Conservation (phyloP, 1,140 invertebrate genomes). For the Atta texana region DNA sequence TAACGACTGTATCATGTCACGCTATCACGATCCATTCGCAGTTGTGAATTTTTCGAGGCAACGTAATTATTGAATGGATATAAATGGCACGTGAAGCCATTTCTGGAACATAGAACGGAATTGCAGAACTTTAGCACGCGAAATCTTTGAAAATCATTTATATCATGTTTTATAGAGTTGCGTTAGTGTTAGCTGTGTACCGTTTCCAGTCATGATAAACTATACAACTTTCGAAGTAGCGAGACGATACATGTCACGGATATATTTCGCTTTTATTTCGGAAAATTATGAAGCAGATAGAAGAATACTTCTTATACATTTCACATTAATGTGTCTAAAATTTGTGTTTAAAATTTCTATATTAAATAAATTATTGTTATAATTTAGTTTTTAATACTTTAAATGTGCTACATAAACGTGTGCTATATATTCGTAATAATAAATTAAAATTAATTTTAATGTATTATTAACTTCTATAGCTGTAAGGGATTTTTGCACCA, state of each 20-base stretch:
- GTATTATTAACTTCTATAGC: background rate
- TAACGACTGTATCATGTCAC: conserved; percentile 85
- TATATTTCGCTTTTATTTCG: conserved; percentile 2
- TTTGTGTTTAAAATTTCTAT: background rate
- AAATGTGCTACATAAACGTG: background rate
- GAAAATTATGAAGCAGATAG: conserved; percentile 26
- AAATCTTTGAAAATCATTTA: conserved; percentile 76
- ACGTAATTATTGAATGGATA: conserved; percentile 81
- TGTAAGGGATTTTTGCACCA: background rate
- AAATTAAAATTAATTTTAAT: conserved; percentile 15
- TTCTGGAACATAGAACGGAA: conserved; percentile 75
- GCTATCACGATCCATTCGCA: conserved; percentile 79
- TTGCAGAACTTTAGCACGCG: conserved; percentile 77
- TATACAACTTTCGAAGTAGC: conserved; percentile 44
- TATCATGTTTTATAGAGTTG: conserved; percentile 7
- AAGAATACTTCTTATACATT: conserved; percentile 4
- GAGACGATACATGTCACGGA: conserved; percentile 37
- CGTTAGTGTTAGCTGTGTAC: conserved; percentile 17
- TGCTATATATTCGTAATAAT: background rate
- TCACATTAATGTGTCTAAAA: conserved; percentile 30
- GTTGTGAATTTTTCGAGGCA: conserved; percentile 77
- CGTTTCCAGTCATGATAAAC: conserved; percentile 23
- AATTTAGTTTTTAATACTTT: conserved; percentile 1
- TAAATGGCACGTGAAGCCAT: conserved; percentile 78
- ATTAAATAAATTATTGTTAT: conserved; percentile 26